Evolutionary conservation across 2,113 vertebrate species (phyloP).

Genomic region (Cephalopholis sonnerati): DNA sequence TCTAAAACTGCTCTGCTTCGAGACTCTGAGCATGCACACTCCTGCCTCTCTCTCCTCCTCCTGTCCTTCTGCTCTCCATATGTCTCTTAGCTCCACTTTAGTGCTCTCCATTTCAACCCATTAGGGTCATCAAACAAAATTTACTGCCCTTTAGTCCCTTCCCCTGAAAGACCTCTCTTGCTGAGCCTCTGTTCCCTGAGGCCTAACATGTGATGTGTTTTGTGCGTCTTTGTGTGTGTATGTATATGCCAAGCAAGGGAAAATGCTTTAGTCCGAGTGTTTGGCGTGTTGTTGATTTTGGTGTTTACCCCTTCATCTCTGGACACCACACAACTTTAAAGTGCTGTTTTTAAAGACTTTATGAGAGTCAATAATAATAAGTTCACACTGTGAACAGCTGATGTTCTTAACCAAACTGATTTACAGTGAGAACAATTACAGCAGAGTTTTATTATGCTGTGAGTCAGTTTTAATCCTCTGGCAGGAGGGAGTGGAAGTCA

Average conservation of each 20-base stretch:
- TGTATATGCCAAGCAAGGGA: background rate
- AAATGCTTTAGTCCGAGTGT: background rate
- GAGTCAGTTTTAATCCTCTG: background rate
- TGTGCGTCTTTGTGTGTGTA: background rate
- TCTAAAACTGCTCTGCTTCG: background rate
- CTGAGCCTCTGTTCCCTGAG: slow-evolving; percentile 31
- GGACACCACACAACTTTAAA: slow-evolving; percentile 12
- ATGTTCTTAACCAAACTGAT: slow-evolving; percentile 11
- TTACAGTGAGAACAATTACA: slow-evolving; percentile 29
- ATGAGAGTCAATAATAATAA: slow-evolving; percentile 10
- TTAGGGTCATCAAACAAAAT: slow-evolving; percentile 67
- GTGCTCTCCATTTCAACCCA: slow-evolving; percentile 57
- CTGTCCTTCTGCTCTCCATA: slow-evolving; percentile 51
- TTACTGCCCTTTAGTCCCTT: slow-evolving; percentile 46
- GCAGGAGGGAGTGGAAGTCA: no score
- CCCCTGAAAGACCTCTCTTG: slow-evolving; percentile 45
- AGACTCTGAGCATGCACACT: background rate
- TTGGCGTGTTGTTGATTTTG: slow-evolving; percentile 18
- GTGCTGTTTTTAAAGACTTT: background rate
- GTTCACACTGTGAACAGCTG: slow-evolving; percentile 11
- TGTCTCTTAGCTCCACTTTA: slow-evolving; percentile 50
- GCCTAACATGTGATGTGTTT: slow-evolving; percentile 37
- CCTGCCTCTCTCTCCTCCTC: slow-evolving; percentile 8
- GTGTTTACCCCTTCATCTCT: slow-evolving; percentile 22
- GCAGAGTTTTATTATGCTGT: background rate